These are phyloP conservation scores for Monoplex corrugatus DNA, from an alignment of 2,888 invertebrate species.

Conservation along the genomic window DNA sequence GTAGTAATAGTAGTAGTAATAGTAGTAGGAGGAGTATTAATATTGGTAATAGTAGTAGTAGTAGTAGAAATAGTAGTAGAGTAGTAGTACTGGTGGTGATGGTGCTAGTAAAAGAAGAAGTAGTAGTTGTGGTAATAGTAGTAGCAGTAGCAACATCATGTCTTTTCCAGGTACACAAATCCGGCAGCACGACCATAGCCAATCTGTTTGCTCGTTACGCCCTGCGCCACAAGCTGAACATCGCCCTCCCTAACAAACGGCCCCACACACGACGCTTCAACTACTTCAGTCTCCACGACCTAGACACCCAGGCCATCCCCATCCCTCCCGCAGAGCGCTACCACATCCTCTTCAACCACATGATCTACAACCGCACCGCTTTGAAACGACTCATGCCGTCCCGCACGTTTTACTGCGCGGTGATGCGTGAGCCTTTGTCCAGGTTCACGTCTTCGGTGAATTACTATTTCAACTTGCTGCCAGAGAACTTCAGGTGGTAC, in stretches of 20 bases:
- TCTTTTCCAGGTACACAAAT: constrained; percentile 68
- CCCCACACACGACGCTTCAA: constrained; percentile 40
- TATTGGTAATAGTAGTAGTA: background rate
- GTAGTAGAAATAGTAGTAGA: too few relatives aligned
- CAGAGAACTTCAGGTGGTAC: background rate
- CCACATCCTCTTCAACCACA: constrained; percentile 69
- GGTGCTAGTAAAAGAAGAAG: background rate
- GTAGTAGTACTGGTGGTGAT: background rate
- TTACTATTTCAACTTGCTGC: constrained; percentile 55
- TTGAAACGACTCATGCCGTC: constrained; percentile 60
- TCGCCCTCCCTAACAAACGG: constrained; percentile 61
- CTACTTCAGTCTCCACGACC: constrained; percentile 53
- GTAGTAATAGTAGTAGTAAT: background rate
- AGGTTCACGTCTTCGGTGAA: constrained; percentile 64
- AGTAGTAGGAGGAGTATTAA: background rate
- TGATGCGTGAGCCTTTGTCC: constrained; percentile 62
- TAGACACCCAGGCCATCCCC: constrained; percentile 58
- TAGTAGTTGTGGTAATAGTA: background rate
- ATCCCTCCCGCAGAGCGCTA: constrained; percentile 60
- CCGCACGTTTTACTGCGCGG: constrained; percentile 61
- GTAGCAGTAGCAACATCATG: too few relatives aligned
- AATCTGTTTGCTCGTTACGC: constrained; percentile 68
- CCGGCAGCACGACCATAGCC: constrained; percentile 68
- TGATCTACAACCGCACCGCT: constrained; percentile 62
- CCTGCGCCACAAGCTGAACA: constrained; percentile 57